Conservation (phyloP, 1,140 invertebrate genomes). For the Ostrea denselamellosa region DNA sequence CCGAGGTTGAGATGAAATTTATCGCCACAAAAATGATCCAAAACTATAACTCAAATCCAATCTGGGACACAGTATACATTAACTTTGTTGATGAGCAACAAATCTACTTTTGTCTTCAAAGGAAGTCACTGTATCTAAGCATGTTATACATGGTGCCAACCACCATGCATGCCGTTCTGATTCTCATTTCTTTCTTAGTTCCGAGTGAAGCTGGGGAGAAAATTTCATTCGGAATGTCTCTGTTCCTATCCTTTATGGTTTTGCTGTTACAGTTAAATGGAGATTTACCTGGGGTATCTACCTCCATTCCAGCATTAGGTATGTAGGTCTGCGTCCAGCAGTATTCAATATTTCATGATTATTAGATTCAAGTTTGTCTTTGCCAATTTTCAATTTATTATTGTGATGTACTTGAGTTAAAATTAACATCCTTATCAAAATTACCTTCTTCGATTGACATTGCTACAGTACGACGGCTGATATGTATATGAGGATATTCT, state of each 20-base stretch:
- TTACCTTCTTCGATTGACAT: no score
- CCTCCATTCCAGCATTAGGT: conserved; percentile 20
- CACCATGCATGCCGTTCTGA: background rate
- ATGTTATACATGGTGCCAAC: background rate
- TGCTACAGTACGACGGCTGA: no score
- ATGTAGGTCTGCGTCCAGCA: background rate
- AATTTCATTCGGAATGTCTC: conserved; percentile 42
- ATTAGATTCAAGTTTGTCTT: no score
- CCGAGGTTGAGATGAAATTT: background rate
- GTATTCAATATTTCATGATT: background rate
- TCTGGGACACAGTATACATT: background rate
- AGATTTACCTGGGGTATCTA: conserved; percentile 19
- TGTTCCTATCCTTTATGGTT: conserved; percentile 38
- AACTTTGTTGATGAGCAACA: background rate
- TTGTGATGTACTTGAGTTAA: background rate
- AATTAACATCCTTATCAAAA: no score
- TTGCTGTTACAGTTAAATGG: conserved; percentile 29
- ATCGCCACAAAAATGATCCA: background rate
- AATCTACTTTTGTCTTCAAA: conserved; percentile 13
- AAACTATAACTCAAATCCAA: background rate
- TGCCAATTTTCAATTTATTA: background rate
- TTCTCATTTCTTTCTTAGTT: conserved; percentile 8
- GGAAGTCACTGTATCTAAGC: background rate
- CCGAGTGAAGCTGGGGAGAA: conserved; percentile 28
- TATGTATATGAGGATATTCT: no score